Percentiles rank a stretch among this genome's conserved stretches.
Conservation (phyloP, 2,888 invertebrate genomes). For the Desoria tigrina region DNA sequence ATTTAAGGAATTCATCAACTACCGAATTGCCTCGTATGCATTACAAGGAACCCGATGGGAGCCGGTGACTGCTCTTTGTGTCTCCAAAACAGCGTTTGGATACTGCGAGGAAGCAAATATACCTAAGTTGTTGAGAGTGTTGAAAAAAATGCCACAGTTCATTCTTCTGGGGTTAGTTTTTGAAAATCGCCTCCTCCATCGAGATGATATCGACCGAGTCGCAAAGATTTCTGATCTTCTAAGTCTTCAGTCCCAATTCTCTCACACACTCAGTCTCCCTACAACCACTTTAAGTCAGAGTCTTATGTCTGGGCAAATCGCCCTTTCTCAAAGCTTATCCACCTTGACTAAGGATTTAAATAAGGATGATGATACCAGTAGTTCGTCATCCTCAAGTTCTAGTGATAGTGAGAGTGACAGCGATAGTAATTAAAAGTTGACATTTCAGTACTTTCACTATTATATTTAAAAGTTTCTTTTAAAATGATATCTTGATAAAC, state of each 20-base stretch:
- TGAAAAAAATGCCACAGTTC: slow-evolving; percentile 71
- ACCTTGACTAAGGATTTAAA: slow-evolving; percentile 10
- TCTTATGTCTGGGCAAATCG: slow-evolving; percentile 25
- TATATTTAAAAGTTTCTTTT: too few relatives aligned
- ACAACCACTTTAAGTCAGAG: slow-evolving; percentile 29
- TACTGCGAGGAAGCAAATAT: slow-evolving; percentile 71
- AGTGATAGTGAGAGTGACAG: slow-evolving; percentile 18
- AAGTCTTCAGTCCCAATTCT: slow-evolving; percentile 30
- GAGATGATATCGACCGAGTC: slow-evolving; percentile 37
- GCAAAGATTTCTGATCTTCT: slow-evolving; percentile 22
- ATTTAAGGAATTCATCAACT: slow-evolving; percentile 48
- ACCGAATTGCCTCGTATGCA: slow-evolving; percentile 67
- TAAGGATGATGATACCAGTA: neutral
- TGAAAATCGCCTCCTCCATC: slow-evolving; percentile 42
- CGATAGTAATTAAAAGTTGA: too few relatives aligned
- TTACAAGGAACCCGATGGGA: slow-evolving; percentile 70
- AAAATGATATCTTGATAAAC: too few relatives aligned
- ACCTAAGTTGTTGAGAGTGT: slow-evolving; percentile 65
- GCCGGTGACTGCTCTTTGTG: slow-evolving; percentile 66
- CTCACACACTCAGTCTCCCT: slow-evolving; percentile 26
- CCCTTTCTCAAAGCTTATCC: slow-evolving; percentile 26
- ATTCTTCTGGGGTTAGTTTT: slow-evolving; percentile 64
- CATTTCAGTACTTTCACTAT: too few relatives aligned
- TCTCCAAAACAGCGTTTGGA: slow-evolving; percentile 67
- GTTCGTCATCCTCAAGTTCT: slow-evolving; percentile 7